Percentiles rank a stretch among this genome's conserved stretches.
Conservation (phyloP, 2,888 invertebrate species). For the Lasioglossum calceatum region DNA sequence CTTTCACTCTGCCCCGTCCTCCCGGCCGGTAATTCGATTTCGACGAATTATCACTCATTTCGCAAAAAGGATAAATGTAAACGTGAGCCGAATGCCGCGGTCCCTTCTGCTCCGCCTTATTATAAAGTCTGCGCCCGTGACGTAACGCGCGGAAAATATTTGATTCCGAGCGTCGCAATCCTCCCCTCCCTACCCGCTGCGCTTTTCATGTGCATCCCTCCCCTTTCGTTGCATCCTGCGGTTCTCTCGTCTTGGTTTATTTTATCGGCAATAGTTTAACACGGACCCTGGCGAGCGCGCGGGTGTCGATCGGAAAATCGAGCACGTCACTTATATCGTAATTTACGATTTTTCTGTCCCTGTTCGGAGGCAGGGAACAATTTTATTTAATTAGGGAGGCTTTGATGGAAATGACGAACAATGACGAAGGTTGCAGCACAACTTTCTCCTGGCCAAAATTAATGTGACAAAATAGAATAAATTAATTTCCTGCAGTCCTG, state of each 20-base stretch:
- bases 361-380: background rate
- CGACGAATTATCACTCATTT: conserved; percentile 82
- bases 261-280: conserved; percentile 8
- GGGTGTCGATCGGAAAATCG: background rate
- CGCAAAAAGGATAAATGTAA: conserved; percentile 82
- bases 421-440: no score
- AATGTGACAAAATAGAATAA: background rate
- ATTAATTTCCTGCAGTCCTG: background rate
- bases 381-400: background rate
- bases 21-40: conserved; percentile 80
- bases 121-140: conserved; percentile 45
- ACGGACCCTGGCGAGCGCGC: background rate
- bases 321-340: background rate
- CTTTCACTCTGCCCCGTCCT: conserved; percentile 77
- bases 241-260: conserved; percentile 8
- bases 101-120: conserved; percentile 49
- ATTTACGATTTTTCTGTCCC: background rate
- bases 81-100: conserved; percentile 79
- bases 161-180: conserved; percentile 18
- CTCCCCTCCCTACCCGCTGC: background rate
- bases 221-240: background rate
- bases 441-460: background rate
- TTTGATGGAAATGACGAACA: background rate
- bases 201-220: background rate
- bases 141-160: conserved; percentile 58